Evolutionary conservation across 2,113 vertebrate species (phyloP), one percentile per base, ranked within the genome.

Genomic region (Nymphicus hollandicus): DNA sequence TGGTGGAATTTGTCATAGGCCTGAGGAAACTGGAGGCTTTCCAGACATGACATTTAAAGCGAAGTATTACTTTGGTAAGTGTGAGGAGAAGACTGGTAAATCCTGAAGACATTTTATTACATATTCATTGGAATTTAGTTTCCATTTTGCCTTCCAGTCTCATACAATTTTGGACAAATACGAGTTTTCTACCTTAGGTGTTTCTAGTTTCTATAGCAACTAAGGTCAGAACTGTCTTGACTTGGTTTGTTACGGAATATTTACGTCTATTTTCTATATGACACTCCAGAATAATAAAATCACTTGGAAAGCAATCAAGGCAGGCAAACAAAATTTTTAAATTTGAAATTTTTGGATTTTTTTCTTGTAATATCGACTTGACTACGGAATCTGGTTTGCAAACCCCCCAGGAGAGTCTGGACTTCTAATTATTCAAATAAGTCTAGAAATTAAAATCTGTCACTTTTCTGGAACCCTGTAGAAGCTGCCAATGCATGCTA

Each of bases 21-120:
- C 80, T 41, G 49, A 88, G 47, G 88, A 93, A 93, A 93, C 47
- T 71, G 69, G 83, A 93, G 29, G 27, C 56, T 93, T 96, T 93
- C 80, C 93, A 92, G 65, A 63, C 23, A 41, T 70, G 46, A 88
- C 74, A 86, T 84, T 91, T 52, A 44, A 85, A 91, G 37, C 55
- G 46, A 83, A 68, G 71, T 55, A 69, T 41, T 70, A 77, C 84
- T 93, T 95, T 87, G 9, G 55, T 86, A 84, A 94, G 74, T 69
- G 37, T 55, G 41, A 87, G 70, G 88, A 86, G 44, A 91, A 46
- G 44, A 81, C 39, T 66, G 39, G 78, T 85, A 83, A 69, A 82
- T 78, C 24, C 55, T 50, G 55, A 89, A 89, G 41, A 55, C 47
- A 29, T 90, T 90, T 93, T 71, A 47, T 83, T 88, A 89, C 29